These are phyloP conservation scores for Pogonomyrmex californicus DNA, from an alignment of 1,140 invertebrate genomes.

Conservation along the genomic window DNA sequence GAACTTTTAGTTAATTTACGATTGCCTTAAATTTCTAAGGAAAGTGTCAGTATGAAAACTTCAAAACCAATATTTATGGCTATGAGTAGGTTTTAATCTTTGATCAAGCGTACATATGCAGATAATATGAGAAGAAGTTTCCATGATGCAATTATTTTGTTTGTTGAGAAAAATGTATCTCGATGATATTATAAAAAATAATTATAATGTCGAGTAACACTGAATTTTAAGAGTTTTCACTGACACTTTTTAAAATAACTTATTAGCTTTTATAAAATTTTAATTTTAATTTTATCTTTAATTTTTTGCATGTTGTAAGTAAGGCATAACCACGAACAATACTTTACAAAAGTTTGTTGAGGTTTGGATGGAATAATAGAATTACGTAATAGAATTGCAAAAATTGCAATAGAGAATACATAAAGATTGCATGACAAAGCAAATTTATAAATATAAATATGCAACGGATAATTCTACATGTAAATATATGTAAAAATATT, in stretches of 20 bases:
- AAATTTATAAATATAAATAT: constrained; percentile 8
- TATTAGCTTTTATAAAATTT: background rate
- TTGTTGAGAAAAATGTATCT: background rate
- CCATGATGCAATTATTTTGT: background rate
- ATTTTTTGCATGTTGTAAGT: background rate
- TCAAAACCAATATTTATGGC: background rate
- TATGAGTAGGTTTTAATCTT: background rate
- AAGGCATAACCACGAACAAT: background rate
- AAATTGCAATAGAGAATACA: background rate
- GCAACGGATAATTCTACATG: constrained; percentile 5
- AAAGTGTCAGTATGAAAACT: background rate
- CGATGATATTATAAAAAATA: background rate
- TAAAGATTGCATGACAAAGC: background rate
- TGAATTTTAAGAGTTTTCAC: background rate
- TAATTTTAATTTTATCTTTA: background rate
- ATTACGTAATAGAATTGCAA: background rate
- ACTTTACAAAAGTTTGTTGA: no score
- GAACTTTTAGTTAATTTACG: background rate
- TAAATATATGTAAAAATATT: background rate
- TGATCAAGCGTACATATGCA: background rate
- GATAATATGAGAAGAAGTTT: background rate
- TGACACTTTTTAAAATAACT: background rate
- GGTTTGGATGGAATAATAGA: constrained; percentile 8
- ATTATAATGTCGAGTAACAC: background rate
- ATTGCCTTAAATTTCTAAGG: background rate